Base-by-base conservation (phyloP, 2,113 vertebrate genomes). In the Astur gentilis region DNA sequence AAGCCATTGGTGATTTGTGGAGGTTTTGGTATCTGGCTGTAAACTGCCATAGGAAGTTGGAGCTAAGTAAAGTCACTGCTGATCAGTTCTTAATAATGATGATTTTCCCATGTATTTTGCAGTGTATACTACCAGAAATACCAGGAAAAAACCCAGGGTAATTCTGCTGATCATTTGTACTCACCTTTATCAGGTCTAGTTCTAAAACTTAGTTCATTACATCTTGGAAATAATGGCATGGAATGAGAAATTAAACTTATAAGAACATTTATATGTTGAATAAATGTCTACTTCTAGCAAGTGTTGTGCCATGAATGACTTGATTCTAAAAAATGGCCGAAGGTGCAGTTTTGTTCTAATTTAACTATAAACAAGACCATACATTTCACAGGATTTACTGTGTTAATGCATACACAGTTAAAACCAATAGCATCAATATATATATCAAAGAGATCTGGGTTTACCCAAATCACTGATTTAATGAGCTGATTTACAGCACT, bases 81-180 rank as follows among this genome's bases (percentile, higher is more conserved):
- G 38, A 79, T 75, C 47, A 67, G 10, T 11, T 87, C 58, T 52
- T 45, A 67, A 14, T 8, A 86, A 54, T 16, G 5, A 45, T 31
- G 9, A 38, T 55, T 47, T 64, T 29, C 34, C 27, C 19, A 21
- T 13, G 17, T 15, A 60, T 55, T 65, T 55, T 5, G 1, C 58
- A 47, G n/a, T n/a, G 14, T 3, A 3, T 16, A 1, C 16, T 55
- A 60, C 26, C 14, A 80, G n/a, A 75, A 88, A 31, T 4, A 58
- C 5, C 25, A 76, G 34, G 7, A 38, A 88, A 84, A 81, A 29
- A 7, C 0, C 0, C 21, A 61, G 4, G 0, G 13, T 27, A 36
- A 40, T 31, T 91, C 34, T 54, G 6, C 2, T 36, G 2, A 79
- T 23, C 2, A 20, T 54, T 49, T 85, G 22, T 52, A 62, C 13